Conservation (phyloP, 1,140 invertebrate genomes). For the Nymphalis io region DNA sequence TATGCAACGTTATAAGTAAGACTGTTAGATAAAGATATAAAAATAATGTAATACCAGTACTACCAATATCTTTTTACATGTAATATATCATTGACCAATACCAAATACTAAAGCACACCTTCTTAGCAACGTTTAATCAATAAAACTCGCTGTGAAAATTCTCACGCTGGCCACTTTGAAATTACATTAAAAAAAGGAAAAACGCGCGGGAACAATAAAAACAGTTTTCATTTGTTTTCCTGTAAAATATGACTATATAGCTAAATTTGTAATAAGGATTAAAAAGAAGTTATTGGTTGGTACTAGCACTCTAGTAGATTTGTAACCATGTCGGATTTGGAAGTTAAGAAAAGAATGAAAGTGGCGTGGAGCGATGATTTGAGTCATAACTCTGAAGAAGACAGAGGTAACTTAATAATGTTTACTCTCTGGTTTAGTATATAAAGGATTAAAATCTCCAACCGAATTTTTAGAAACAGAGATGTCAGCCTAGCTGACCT, state of each 20-base stretch:
- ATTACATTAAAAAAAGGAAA: not conserved
- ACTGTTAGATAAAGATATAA: no score
- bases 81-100: no score
- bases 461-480: no score
- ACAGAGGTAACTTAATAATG: constrained; percentile 61
- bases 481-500: no score
- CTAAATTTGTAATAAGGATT: no score
- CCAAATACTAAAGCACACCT: not conserved
- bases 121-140: constrained; percentile 12
- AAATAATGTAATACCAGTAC: no score
- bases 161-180: not conserved
- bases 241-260: constrained; percentile 28
- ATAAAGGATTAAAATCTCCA: no score
- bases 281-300: no score
- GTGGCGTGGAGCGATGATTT: constrained; percentile 78
- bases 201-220: not conserved
- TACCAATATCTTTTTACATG: no score
- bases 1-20: no score
- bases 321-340: constrained; percentile 41
- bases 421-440: not conserved
- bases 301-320: no score
- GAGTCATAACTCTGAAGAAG: constrained; percentile 78
- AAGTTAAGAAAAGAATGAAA: constrained; percentile 54
- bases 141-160: not conserved
- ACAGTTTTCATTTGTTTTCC: constrained; percentile 31